Base-by-base conservation (phyloP, 2,888 invertebrate genomes). In the Mantis religiosa region DNA sequence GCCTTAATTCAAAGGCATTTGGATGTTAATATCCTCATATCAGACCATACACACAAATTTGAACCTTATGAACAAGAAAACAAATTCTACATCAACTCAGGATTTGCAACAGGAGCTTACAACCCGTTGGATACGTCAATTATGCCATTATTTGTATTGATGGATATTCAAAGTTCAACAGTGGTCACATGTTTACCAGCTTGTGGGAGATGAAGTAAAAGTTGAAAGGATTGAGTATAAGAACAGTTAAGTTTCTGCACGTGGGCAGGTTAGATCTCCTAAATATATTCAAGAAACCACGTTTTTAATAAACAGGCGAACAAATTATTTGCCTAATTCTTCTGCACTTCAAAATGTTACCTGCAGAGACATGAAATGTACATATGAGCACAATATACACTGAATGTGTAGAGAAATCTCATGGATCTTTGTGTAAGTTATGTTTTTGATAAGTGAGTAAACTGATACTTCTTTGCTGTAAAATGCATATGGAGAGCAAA, bases 61-160 rank as follows among this genome's bases (percentile, higher is more conserved):
- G 98, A 99, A 92, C 99, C 99, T 0, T 99, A 98, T 91, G 99
- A 99, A 93, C 98, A 99, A 94, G 99, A 99, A 92, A 99, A 98
- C 92, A 98, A 99, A 93, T 99, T 99, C 94, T 99, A 98, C 93
- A 99, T 99, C 88, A 99, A 99, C 93, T 99, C 99, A 7, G 99
- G 99, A 14, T 99, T 99, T 7, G 99, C 99, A 3, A 99, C 99
- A 41, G 99, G 99, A 20, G 99, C 99, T 8, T 99, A 98, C 92
- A 98, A 97, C 94, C 97, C 99, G 54, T 93, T 99, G 90, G 98
- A 98, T 92, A 97, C 96, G 97, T 98, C 96, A 88, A 96, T 98
- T 47, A 97, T 96, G 88, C 99, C 99, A 87, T 99, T 99, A 0
- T 99, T 99, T 93, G 99, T 99, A 2, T 94, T 99, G 89, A 98